These are phyloP conservation scores for Calyptomena viridis DNA, from an alignment of 2,113 vertebrate genomes.

Conservation along the genomic window DNA sequence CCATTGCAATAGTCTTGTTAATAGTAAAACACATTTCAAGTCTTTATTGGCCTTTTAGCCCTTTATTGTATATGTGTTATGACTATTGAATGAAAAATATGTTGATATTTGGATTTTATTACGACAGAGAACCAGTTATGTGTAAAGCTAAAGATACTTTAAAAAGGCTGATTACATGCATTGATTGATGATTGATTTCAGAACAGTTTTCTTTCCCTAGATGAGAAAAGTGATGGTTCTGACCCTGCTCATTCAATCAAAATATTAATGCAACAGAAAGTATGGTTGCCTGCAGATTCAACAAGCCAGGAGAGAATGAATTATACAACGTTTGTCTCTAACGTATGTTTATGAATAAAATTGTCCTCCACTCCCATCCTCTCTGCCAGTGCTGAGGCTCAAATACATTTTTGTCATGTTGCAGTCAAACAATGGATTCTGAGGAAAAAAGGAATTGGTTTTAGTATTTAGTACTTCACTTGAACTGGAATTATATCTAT, in stretches of 20 bases:
- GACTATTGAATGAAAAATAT: conserved; percentile 39
- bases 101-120: conserved; percentile 58
- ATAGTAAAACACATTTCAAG: conserved; percentile 52
- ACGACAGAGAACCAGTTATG: conserved; percentile 1
- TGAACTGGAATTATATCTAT: conserved; percentile 44
- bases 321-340: conserved; percentile 56
- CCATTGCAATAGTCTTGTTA: conserved; percentile 60
- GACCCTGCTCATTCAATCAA: conserved; percentile 77
- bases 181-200: conserved; percentile 78
- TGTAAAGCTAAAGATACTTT: conserved; percentile 49
- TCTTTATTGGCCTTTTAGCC: conserved; percentile 53
- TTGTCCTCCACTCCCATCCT: not conserved
- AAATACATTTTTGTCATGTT: conserved; percentile 16
- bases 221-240: conserved; percentile 69
- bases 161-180: conserved; percentile 70
- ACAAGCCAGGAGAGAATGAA: conserved; percentile 62
- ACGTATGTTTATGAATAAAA: conserved; percentile 63
- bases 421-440: conserved; percentile 27
- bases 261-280: conserved; percentile 74
- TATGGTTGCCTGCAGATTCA: conserved; percentile 49
- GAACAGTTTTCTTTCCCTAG: conserved; percentile 69
- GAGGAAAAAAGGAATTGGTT: conserved; percentile 3
- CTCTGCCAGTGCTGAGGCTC: not conserved
- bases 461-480: conserved; percentile 29
- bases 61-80: conserved; percentile 10